phyloP scores from a whole-genome alignment of 1,140 invertebrate genomes.

The Sarcophaga peregrina region DNA sequence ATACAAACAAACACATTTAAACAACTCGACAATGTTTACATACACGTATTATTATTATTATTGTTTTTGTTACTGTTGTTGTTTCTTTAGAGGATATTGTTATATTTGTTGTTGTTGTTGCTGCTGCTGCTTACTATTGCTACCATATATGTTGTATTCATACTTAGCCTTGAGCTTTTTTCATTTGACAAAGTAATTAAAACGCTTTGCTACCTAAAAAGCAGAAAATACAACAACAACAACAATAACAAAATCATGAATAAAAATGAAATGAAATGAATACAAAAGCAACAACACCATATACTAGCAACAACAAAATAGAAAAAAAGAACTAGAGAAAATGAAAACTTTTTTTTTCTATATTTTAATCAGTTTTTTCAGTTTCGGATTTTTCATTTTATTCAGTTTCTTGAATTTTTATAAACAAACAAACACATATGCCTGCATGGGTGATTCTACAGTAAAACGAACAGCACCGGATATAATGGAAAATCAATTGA shows the following conservation, averaged over 20 bases:
- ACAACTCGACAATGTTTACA: background rate
- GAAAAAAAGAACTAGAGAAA: background rate
- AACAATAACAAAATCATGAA: no score
- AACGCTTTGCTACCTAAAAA: slow-evolving; percentile 24
- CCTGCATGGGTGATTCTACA: no score
- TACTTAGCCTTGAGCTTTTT: slow-evolving; percentile 21
- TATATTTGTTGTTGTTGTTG: background rate
- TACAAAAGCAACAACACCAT: background rate
- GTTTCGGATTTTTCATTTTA: background rate
- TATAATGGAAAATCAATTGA: no score
- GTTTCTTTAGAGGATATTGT: no score
- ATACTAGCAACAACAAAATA: background rate
- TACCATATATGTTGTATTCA: no score
- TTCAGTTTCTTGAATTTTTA: no score
- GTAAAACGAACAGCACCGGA: no score
- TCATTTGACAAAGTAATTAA: slow-evolving; percentile 27
- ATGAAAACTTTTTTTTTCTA: slow-evolving; percentile 4
- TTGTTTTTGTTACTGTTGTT: background rate
- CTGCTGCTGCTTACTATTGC: background rate
- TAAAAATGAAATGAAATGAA: background rate
- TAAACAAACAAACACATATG: no score
- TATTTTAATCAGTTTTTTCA: slow-evolving; percentile 22
- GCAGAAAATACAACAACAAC: background rate
- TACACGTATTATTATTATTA: background rate
- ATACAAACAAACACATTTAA: background rate